Evolutionary conservation across 2,113 vertebrate genomes (phyloP).

Genomic region (Castor canadensis): DNA sequence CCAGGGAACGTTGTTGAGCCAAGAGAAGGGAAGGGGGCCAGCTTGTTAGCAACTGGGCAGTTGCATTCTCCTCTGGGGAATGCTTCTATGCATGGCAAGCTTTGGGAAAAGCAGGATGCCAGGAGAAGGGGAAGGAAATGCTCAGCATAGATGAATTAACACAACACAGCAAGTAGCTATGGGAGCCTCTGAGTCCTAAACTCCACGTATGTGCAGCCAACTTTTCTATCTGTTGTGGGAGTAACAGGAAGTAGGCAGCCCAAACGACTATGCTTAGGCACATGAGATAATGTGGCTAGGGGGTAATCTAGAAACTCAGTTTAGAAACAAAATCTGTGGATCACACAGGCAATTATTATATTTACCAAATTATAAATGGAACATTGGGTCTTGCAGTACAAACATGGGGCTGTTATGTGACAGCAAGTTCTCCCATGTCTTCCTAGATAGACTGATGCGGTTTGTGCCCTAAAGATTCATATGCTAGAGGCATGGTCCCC

Average conservation of each 20-base stretch:
- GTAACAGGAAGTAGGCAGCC: constrained; percentile 91
- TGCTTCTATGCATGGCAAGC: constrained; percentile 90
- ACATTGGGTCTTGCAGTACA: not conserved
- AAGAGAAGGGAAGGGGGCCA: constrained; percentile 88
- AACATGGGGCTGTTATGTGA: no score
- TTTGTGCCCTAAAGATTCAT: no score
- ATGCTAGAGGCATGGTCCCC: no score
- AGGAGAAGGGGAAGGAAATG: constrained; percentile 90
- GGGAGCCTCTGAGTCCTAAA: constrained; percentile 90
- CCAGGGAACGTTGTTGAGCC: constrained; percentile 89
- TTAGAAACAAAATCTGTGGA: not conserved
- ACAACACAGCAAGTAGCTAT: constrained; percentile 89
- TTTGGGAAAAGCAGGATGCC: constrained; percentile 88
- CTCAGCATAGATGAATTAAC: constrained; percentile 92
- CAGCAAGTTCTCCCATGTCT: not conserved
- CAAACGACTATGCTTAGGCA: constrained; percentile 89
- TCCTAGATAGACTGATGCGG: not conserved
- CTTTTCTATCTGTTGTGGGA: constrained; percentile 89
- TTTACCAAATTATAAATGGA: not conserved
- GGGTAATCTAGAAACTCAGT: not conserved
- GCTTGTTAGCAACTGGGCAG: constrained; percentile 90
- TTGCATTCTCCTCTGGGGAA: constrained; percentile 89
- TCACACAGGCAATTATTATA: not conserved
- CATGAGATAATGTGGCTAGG: constrained; percentile 83
- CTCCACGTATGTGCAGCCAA: constrained; percentile 92